Percentiles rank a stretch among this genome's conserved stretches.
Conservation (phyloP, 2,113 vertebrate species). For the Chloropsis cyanopogon region DNA sequence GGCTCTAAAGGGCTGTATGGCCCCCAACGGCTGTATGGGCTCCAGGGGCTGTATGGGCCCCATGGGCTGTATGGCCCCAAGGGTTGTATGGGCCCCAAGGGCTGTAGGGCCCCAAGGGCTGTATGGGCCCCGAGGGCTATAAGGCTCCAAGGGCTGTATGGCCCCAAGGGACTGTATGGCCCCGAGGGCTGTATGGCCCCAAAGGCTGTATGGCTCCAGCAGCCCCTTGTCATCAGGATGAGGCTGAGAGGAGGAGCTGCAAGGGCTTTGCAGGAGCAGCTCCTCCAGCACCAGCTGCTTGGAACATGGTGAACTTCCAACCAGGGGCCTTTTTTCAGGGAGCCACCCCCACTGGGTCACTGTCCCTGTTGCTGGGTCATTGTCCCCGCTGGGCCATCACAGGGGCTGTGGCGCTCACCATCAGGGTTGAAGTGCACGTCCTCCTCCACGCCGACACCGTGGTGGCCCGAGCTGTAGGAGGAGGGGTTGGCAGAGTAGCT, state of each 20-base stretch:
- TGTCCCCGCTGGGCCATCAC: accelerated
- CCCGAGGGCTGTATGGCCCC: neutral
- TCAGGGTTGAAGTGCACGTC: constrained; percentile 76
- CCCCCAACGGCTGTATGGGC: too few species aligned
- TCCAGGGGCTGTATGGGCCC: too few species aligned
- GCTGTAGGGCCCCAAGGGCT: too few species aligned
- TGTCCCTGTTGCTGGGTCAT: neutral
- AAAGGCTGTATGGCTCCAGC: accelerated
- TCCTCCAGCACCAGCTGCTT: neutral
- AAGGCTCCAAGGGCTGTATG: too few species aligned
- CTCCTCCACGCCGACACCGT: constrained; percentile 80
- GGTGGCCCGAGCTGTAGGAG: constrained; percentile 53
- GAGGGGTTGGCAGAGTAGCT: neutral
- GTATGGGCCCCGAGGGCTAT: too few species aligned
- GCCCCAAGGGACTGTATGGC: too few species aligned
- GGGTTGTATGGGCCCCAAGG: too few species aligned
- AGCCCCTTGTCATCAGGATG: neutral
- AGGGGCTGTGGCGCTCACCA: constrained; percentile 70
- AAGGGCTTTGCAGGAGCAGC: neutral
- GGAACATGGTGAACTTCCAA: neutral
- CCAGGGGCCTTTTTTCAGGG: neutral
- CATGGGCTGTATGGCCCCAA: too few species aligned
- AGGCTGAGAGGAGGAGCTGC: neutral
- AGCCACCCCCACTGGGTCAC: accelerated
- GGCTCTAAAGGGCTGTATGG: too few species aligned